A percentile compares a stretch with the other conserved stretches of the same genome.
phyloP scores from a whole-genome alignment of 2,888 invertebrate species.

The Reticulitermes lucifugus region DNA sequence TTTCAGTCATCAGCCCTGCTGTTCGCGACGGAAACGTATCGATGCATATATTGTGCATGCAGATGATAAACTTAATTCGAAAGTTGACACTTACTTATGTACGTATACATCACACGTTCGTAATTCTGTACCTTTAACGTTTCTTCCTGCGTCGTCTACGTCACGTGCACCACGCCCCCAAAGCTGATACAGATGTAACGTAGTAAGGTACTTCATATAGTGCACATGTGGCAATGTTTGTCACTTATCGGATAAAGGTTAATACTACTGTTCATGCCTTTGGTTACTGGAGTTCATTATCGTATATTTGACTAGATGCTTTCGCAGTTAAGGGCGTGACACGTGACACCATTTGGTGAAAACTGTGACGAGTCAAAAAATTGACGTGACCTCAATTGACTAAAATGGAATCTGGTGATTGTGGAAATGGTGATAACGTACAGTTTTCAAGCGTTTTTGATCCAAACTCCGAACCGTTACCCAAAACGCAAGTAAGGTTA shows the following conservation, averaged over 20 bases:
- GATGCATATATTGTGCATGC: not conserved
- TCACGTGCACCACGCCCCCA: slow-evolving; percentile 1
- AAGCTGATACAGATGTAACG: not conserved
- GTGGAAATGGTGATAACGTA: not conserved
- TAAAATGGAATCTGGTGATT: slow-evolving; percentile 14
- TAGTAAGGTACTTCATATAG: not conserved
- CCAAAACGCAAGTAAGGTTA: not conserved
- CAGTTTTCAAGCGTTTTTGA: not conserved
- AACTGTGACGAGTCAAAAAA: not conserved
- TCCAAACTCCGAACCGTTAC: not conserved
- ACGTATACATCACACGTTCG: too few species aligned
- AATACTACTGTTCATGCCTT: too few species aligned
- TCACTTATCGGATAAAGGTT: too few species aligned
- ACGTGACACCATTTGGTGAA: not conserved
- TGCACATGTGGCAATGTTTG: not conserved
- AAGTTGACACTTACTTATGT: not conserved
- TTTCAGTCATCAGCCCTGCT: not conserved
- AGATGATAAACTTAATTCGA: not conserved
- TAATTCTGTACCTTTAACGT: too few species aligned
- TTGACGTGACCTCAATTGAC: not conserved
- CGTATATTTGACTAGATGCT: not conserved
- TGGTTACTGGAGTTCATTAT: too few species aligned
- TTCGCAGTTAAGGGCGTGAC: not conserved
- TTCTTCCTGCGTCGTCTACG: too few species aligned
- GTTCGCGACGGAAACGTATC: not conserved